Evolutionary conservation across 2,113 vertebrate genomes (phyloP).

Genomic region (Syrmaticus mikado): DNA sequence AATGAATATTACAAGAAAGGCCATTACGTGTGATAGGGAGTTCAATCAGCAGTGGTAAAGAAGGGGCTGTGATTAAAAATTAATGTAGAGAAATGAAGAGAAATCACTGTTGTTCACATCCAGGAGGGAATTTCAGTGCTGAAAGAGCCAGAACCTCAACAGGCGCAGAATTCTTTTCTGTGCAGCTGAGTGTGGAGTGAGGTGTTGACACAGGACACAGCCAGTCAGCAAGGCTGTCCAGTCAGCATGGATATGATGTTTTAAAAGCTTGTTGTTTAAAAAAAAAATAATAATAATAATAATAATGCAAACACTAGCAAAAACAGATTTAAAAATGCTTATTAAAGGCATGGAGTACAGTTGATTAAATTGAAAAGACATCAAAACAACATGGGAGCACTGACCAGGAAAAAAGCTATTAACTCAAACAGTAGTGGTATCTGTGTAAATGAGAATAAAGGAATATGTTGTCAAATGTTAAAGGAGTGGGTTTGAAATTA

Average conservation of each 20-base stretch:
- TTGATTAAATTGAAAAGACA: neutral
- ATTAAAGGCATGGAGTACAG: neutral
- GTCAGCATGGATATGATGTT: neutral
- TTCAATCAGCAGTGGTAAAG: constrained; percentile 73
- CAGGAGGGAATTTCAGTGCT: constrained; percentile 43
- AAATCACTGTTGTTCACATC: constrained; percentile 65
- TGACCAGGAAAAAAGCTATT: neutral
- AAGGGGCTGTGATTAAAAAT: constrained; percentile 79
- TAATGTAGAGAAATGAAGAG: constrained; percentile 72
- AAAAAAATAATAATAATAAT: neutral
- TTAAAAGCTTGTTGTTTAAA: neutral
- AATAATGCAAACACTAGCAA: neutral
- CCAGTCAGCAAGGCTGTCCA: neutral
- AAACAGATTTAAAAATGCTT: neutral
- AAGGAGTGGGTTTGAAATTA: neutral
- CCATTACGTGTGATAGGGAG: constrained; percentile 70
- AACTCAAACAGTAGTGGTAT: constrained; percentile 8
- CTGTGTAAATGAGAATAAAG: constrained; percentile 14
- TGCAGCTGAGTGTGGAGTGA: neutral
- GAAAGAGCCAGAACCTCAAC: constrained; percentile 17
- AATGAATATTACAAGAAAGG: constrained; percentile 75
- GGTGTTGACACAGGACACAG: neutral
- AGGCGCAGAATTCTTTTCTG: neutral
- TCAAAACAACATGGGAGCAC: neutral
- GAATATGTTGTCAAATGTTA: neutral